Base-by-base conservation (phyloP, 2,113 vertebrate species). In the Anthoscopus minutus region DNA sequence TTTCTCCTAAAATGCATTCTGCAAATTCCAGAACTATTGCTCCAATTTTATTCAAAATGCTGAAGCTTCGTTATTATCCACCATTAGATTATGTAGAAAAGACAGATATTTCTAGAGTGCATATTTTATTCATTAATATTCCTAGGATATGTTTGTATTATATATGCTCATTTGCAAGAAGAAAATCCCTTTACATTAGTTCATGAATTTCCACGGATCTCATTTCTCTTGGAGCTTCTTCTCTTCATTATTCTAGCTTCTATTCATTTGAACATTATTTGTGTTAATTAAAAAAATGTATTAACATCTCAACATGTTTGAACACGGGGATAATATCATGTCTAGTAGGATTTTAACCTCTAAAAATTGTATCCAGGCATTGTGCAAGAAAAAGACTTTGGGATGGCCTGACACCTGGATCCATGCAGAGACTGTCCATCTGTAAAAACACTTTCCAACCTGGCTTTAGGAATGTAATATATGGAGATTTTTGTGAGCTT, bases 361-460 rank as follows among this genome's bases (percentile, higher is more conserved):
- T 11, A 7, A 48, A 87, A 89, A 85, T 8, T 16, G 5, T 38
- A 44, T 71, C 22, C 51, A 74, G 51, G 15, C 13, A 15, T 15
- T 76, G 92, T 64, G 45, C 9, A 71, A 76, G 71, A 71, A 16
- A 76, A 91, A 56, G 17, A 8, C 14, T 61, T 94, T 48, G 23
- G 7, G 21, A 31, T 61, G 23, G 10, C n/a, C 30, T 69, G 38
- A 42, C 47, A 66, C 20, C 15, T 0, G 0, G 23, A 67, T 78
- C 48, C 6, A n/a, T 60, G 60, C 15, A 66, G 50, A 77, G 54
- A 47, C 57, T 70, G 33, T 2, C 7, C 4, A 1, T 45, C 20
- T 56, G 12, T 31, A 31, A 58, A 65, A 83, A 19, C 4, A 24
- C n/a, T 71, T 92, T 71, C 53, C 4, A 6, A 11, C 11, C 10